Conservation (phyloP, 2,113 vertebrate genomes). For the Mormyrus lacerda region DNA sequence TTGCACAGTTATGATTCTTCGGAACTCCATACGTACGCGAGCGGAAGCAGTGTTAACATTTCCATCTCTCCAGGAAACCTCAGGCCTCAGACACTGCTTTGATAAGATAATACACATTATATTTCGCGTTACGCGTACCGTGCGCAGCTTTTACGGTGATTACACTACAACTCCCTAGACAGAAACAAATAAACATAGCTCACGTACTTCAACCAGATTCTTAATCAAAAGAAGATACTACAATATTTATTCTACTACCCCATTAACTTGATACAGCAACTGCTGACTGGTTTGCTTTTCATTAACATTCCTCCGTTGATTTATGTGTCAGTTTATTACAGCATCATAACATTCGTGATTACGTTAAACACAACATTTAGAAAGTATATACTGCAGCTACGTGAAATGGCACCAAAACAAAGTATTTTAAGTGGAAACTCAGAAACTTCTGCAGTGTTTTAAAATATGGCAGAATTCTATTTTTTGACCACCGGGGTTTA, state of each 20-base stretch:
- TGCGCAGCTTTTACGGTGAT: background rate
- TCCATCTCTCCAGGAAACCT: background rate
- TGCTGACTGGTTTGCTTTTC: slow-evolving; percentile 20
- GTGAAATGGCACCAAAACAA: background rate
- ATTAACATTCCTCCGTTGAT: slow-evolving; percentile 15
- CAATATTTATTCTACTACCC: background rate
- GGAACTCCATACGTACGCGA: background rate
- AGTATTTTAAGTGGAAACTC: background rate
- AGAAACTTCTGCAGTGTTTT: background rate
- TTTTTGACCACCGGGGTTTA: background rate
- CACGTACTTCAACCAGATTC: slow-evolving; percentile 1
- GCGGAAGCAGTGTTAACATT: background rate
- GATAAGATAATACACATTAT: background rate
- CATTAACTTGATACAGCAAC: slow-evolving; percentile 12
- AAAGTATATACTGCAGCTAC: background rate
- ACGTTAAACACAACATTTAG: slow-evolving; percentile 11
- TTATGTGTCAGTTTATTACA: slow-evolving; percentile 3
- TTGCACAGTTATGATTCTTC: background rate
- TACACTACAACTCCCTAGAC: background rate
- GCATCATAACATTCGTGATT: slow-evolving; percentile 20
- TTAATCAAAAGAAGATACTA: slow-evolving; percentile 11
- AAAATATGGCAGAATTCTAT: background rate
- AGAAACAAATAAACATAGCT: slow-evolving; percentile 12
- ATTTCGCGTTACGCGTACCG: background rate
- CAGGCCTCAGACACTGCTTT: background rate